Base-by-base conservation (phyloP, 64 coral and sea anemone species). In the Actinia equina region DNA sequence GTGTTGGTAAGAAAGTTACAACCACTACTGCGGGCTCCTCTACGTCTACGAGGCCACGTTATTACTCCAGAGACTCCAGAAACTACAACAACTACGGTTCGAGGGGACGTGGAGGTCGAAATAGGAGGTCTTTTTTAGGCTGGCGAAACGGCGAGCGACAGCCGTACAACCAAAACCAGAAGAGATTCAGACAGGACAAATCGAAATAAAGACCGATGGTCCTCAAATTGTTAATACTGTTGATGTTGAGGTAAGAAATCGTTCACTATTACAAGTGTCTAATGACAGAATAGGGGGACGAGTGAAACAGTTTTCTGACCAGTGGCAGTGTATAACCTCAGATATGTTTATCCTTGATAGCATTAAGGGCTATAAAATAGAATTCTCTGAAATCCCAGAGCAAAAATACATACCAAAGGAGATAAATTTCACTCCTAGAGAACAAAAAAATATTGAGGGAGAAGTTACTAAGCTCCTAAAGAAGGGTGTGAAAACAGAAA, bases 221-320 rank as follows among this genome's bases (percentile, higher is more conserved):
- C 51, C 44, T 77, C 77, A 59, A 59, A 27, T 63, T 88, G 10
- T 59, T 88, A 81, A 59, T 57, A 79, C 44, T 19, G 55, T 70
- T 70, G n/a, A 70, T 70, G 22, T 70, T 70, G 65, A 70, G 76
- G 87, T 79, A 78, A 76, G 85, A 43, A 87, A 87, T 61, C 60
- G 55, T 86, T 43, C 59, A 86, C 27, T 86, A 70, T 70, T 70
- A 70, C 23, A 7, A n/a, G 59, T 14, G 23, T 57, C 86, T 88
- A 79, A 79, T 88, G 86, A 88, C 86, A 88, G 26, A 25, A 79
- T 88, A 88, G 86, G 51, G 69, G 86, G 86, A 55, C 86, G 71
- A 78, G 23, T 88, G 86, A 88, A 80, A 80, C 71, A 88, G 22
- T 88, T 88, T 79, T 57, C 54, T 80, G 7, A 65, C 71, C 70